Conservation (phyloP, 2,113 vertebrate genomes). For the Pelodiscus sinensis region DNA sequence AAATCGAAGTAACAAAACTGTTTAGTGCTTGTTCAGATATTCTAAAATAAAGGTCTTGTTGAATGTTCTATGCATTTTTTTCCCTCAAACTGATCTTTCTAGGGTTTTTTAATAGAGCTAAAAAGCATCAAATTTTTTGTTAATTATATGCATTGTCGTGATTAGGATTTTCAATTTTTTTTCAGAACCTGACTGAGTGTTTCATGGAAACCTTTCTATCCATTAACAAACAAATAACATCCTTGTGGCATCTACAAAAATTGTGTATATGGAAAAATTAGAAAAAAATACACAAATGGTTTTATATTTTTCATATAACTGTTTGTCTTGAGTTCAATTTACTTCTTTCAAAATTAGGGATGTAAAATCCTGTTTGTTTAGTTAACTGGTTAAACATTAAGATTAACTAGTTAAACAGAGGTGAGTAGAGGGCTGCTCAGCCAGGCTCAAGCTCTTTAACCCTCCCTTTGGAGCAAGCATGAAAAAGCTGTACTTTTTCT, state of each 20-base stretch:
- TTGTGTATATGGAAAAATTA: background rate
- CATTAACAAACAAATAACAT: background rate
- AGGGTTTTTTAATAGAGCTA: background rate
- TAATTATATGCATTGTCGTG: background rate
- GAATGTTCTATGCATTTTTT: too few species aligned
- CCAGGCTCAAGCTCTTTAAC: too few species aligned
- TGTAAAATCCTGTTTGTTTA: too few species aligned
- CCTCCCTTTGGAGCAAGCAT: too few species aligned
- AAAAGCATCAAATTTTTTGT: background rate
- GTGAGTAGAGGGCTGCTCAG: too few species aligned
- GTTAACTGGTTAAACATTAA: too few species aligned
- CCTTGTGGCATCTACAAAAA: background rate
- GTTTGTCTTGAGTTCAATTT: background rate
- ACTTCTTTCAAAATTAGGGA: background rate
- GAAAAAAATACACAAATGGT: background rate
- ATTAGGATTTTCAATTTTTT: background rate
- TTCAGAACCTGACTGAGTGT: background rate
- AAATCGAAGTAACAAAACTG: background rate
- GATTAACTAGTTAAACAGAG: too few species aligned
- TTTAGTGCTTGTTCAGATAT: background rate
- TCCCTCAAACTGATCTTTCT: background rate
- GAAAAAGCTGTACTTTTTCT: too few species aligned
- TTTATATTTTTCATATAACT: background rate
- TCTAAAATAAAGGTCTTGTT: background rate
- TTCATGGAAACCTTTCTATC: background rate